Percentiles rank a stretch among this genome's conserved stretches.
Evolutionary conservation across 1,140 invertebrate species (phyloP).

Genomic region (Proales similis): DNA sequence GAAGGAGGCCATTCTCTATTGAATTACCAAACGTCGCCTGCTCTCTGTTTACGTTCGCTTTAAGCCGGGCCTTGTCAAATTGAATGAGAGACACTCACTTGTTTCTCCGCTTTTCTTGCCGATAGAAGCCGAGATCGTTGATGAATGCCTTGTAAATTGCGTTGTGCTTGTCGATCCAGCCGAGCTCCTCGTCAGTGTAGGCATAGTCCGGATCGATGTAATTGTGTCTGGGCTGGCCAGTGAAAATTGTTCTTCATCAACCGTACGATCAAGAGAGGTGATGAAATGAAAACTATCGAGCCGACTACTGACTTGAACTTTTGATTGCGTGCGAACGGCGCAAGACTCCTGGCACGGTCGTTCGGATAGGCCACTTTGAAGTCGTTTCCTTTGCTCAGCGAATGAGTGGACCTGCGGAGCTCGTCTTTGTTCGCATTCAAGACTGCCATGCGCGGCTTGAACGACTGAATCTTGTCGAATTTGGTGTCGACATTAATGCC

Average conservation of each 20-base stretch:
- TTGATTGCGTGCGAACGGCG: slow-evolving; percentile 45
- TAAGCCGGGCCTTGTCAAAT: background rate
- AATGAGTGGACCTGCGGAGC: slow-evolving; percentile 41
- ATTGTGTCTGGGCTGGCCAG: slow-evolving; percentile 44
- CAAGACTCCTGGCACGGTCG: slow-evolving; percentile 49
- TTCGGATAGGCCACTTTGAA: slow-evolving; percentile 50
- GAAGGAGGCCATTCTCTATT: background rate
- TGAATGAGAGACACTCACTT: slow-evolving; percentile 4
- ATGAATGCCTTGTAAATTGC: slow-evolving; percentile 44
- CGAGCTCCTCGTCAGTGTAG: slow-evolving; percentile 44
- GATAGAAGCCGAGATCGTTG: slow-evolving; percentile 43
- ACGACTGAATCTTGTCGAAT: slow-evolving; percentile 41
- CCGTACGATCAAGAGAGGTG: background rate
- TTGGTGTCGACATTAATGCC: slow-evolving; percentile 48
- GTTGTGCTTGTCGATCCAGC: slow-evolving; percentile 42
- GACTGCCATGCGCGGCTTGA: slow-evolving; percentile 44
- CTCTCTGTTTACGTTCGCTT: slow-evolving; percentile 4
- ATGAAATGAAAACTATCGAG: background rate
- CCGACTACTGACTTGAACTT: slow-evolving; percentile 45
- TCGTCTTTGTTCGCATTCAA: slow-evolving; percentile 42
- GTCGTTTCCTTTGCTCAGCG: slow-evolving; percentile 38
- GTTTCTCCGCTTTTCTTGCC: slow-evolving; percentile 42
- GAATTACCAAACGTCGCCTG: slow-evolving; percentile 1
- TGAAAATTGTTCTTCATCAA: slow-evolving; percentile 49
- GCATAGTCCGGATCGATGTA: slow-evolving; percentile 52